phyloP scores from a whole-genome alignment of 2,797 vertebrate genomes.

The Oreochromis mossambicus region DNA sequence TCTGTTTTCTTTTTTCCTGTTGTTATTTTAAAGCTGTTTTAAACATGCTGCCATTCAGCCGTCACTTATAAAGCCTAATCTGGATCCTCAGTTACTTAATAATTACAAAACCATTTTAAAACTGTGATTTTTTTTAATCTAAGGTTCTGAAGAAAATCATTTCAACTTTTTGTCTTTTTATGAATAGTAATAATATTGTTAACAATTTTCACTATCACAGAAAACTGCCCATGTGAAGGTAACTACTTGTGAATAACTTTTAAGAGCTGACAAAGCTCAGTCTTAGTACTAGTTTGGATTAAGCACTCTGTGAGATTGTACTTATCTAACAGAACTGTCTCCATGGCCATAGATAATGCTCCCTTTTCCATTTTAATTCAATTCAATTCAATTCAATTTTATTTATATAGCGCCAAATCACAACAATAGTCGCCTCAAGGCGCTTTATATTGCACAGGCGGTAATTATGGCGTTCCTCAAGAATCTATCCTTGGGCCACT shows the following conservation, averaged over 20 bases:
- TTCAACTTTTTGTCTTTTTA: not conserved
- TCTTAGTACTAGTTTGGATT: not conserved
- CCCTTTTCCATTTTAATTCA: not conserved
- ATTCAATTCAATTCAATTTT: too few species aligned
- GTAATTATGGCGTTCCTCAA: not conserved
- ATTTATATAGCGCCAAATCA: too few species aligned
- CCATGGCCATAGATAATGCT: not conserved
- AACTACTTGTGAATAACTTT: not conserved
- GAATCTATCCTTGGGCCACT: not conserved
- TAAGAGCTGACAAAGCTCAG: not conserved
- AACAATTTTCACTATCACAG: not conserved
- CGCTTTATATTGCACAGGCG: too few species aligned
- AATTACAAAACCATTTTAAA: not conserved
- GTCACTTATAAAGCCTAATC: not conserved
- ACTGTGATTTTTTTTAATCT: fast-evolving
- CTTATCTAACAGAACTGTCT: not conserved
- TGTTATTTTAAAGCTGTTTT: not conserved
- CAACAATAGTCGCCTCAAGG: too few species aligned
- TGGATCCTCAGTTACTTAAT: not conserved
- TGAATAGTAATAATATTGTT: not conserved
- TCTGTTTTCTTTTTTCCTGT: not conserved
- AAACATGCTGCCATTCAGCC: not conserved
- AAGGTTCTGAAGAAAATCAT: not conserved
- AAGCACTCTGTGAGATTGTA: not conserved
- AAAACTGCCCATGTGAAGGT: not conserved